Base-by-base conservation (phyloP, 2,113 vertebrate genomes). In the Dasyprocta punctata region DNA sequence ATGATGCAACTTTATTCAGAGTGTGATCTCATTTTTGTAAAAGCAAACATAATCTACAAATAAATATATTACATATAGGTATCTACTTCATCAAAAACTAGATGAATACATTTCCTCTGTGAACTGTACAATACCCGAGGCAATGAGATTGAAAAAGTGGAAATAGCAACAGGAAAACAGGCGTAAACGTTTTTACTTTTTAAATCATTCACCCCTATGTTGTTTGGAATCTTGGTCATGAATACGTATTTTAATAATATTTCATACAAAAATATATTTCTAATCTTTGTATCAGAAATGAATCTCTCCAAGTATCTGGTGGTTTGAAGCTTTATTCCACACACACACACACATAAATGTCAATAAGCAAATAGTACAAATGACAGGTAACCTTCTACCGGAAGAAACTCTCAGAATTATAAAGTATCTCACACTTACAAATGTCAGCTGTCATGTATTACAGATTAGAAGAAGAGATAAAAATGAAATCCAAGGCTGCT, bases 191-290 rank as follows among this genome's bases (percentile, higher is more conserved):
- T 17, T 75, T 84, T 58, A 80, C 44, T 60, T 92, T 69, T 92
- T 83, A 71, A 94, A 90, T 65, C 78, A 84, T 41, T 93, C 49
- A 41, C 30, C 65, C 75, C 44, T 87, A 5, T 52, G 14, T 95
- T 83, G 24, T 81, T 95, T 83, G n/a, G 60, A 81, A 86, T 49
- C 94, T 41, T 89, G 78, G 82, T 78, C 69, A 73, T 86, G 80
- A 93, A 20, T 30, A 93, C 47, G 4, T 73, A 24, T 56, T 94
- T 95, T 73, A 78, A 71, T 89, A 78, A 88, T n/a, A 86, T 61
- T 89, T 91, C 41, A 75, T 52, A 33, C 44, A 80, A 33, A 69
- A 69, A 71, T 77, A 26, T 80, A 54, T 3, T 3, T 3, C 4
- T 33, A 4, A 33, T 89, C 14, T 63, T 86, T 92, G 17, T 90